Base-by-base conservation (phyloP, 2,888 invertebrate genomes). In the Malthinus flaveolus region DNA sequence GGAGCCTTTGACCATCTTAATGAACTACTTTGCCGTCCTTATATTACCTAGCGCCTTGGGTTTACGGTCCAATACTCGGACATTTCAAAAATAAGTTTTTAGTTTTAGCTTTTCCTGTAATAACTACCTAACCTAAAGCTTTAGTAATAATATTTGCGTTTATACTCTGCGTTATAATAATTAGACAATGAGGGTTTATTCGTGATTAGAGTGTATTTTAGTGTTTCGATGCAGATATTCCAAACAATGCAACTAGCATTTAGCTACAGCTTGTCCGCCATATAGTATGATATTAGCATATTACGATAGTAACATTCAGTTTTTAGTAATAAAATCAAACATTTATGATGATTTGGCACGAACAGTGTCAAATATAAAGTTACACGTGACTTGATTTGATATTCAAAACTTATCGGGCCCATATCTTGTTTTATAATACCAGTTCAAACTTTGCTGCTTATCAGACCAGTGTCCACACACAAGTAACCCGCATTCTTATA, bases 341-440 rank as follows among this genome's bases (percentile, higher is more conserved):
- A 68, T 71, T 73, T 71, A 73, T 70, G 69, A 69, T 69, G 68
- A 71, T 71, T 72, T 66, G 67, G 70, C 72, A 73, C 71, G 72
- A 72, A 71, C 70, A 64, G 66, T 68, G 71, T 71, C 70, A 71
- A 71, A 71, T 68, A 71, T 71, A 70, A 70, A 70, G 63, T 68
- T 61, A 62, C 64, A 64, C 64, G 62, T 61, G 64, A 64, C 59
- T 58, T 57, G 61, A 66, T 66, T 66, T 64, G 62, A 66, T 66
- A 66, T 66, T 64, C 64, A 64, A 62, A 61, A 56, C 61, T 64
- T 64, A 66, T 64, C 65, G 59, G 52, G 60, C 62, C 55, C 59
- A 63, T 63, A 65, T 65, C 63, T 59, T 45, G 59, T 37, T 56
- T 34, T 51, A 58, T 61, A 65, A 63, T 63, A 63, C 56, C 54